Evolutionary conservation across 2,113 vertebrate genomes (phyloP).

Genomic region (Anseranas semipalmata): DNA sequence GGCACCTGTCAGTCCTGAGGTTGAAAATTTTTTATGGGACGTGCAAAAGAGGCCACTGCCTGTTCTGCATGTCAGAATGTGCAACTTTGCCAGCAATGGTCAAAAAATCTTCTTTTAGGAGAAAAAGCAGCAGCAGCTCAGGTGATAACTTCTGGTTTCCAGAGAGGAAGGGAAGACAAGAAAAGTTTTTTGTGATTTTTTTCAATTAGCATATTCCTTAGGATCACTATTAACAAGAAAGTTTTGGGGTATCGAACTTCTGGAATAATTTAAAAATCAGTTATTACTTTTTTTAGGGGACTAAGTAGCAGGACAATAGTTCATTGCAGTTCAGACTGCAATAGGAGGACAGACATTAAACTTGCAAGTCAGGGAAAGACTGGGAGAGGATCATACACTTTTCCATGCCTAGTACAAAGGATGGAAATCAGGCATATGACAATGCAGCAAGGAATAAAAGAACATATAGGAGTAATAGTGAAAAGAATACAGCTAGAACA

Average conservation of each 20-base stretch:
- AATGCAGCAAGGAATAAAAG: background rate
- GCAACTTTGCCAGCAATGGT: background rate
- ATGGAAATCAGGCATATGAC: background rate
- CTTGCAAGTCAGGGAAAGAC: background rate
- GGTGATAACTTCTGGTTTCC: background rate
- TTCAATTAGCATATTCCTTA: background rate
- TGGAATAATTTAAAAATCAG: background rate
- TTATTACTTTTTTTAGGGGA: background rate
- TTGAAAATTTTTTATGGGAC: background rate
- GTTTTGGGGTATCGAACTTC: background rate
- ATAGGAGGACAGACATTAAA: background rate
- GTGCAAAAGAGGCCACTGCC: background rate
- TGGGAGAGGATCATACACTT: background rate
- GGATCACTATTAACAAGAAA: background rate
- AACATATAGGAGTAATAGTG: background rate
- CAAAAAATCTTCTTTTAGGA: background rate
- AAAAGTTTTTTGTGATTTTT: background rate
- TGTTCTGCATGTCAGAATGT: background rate
- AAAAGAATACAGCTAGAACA: background rate
- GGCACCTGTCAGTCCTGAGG: background rate
- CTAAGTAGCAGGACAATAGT: background rate
- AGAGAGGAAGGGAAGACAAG: background rate
- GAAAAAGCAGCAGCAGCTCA: background rate
- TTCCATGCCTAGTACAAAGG: background rate
- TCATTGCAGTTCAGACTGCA: background rate